phyloP scores from a whole-genome alignment of 2,888 invertebrate genomes.

The Tridacna crocea region DNA sequence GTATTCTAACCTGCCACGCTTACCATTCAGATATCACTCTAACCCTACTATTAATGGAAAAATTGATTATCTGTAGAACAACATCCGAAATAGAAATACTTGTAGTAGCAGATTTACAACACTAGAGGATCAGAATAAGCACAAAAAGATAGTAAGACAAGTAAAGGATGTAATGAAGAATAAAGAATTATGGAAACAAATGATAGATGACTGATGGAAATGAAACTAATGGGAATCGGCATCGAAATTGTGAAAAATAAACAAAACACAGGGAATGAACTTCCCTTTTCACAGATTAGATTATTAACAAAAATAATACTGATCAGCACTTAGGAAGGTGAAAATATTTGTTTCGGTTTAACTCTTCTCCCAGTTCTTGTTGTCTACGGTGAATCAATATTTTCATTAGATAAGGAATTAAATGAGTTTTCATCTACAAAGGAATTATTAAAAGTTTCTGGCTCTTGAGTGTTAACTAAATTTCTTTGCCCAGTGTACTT shows the following conservation, averaged over 20 bases:
- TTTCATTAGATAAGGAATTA: not conserved
- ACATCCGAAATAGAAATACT: not conserved
- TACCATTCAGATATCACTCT: not conserved
- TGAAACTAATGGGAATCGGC: not conserved
- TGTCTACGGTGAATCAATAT: not conserved
- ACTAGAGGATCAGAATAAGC: not conserved
- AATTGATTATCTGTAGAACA: not conserved
- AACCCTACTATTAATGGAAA: not conserved
- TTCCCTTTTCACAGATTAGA: not conserved
- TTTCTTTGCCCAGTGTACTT: not conserved
- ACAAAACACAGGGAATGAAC: not conserved
- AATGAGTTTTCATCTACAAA: not conserved
- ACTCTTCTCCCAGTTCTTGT: slow-evolving; percentile 6
- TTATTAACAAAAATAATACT: not conserved
- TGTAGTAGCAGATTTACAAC: not conserved
- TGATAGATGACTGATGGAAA: not conserved
- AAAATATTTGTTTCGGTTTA: slow-evolving; percentile 15
- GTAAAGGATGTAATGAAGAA: not conserved
- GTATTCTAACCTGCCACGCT: not conserved
- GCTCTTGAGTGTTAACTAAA: not conserved
- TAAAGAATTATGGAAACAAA: not conserved
- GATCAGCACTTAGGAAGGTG: not conserved
- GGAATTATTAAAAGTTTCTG: not conserved
- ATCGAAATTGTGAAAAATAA: not conserved
- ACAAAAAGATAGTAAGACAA: not conserved